These are phyloP conservation scores for Phalacrocorax pelagicus DNA, from an alignment of 2,113 vertebrate species.

Conservation along the genomic window DNA sequence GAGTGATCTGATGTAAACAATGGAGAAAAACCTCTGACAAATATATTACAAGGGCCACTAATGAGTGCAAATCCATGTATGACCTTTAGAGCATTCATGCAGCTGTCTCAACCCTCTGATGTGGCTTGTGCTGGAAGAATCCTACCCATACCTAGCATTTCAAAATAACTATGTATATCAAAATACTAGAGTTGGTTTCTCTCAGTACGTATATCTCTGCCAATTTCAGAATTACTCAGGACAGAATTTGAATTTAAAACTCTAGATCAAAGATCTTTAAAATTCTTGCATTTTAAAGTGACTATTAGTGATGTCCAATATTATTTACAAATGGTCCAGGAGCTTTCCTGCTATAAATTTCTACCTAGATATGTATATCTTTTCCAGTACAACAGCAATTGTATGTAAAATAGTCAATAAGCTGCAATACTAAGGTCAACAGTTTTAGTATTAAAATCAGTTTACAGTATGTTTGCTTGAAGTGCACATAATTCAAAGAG, in stretches of 20 bases:
- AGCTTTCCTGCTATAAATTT: not conserved
- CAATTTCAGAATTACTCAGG: not conserved
- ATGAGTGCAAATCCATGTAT: constrained; percentile 33
- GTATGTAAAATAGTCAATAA: constrained; percentile 57
- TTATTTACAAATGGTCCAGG: not conserved
- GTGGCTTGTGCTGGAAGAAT: not conserved
- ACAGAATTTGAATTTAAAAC: not conserved
- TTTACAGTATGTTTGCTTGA: constrained; percentile 83
- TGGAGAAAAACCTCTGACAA: constrained; percentile 18
- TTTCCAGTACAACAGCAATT: not conserved
- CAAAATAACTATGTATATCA: not conserved
- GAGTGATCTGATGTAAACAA: not conserved
- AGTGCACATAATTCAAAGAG: constrained; percentile 90
- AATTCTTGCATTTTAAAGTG: not conserved
- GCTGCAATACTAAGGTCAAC: constrained; percentile 53
- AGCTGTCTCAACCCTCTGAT: not conserved
- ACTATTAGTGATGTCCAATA: not conserved
- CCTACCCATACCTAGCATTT: not conserved
- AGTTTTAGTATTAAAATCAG: constrained; percentile 72
- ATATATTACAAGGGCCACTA: constrained; percentile 13
- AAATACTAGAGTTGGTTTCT: not conserved
- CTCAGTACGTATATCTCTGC: not conserved
- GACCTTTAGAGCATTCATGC: constrained; percentile 11
- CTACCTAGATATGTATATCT: constrained; percentile 19
- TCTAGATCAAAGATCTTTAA: not conserved